Evolutionary conservation across 2,797 vertebrate genomes (phyloP).

Genomic region (Orestias chungarensis): DNA sequence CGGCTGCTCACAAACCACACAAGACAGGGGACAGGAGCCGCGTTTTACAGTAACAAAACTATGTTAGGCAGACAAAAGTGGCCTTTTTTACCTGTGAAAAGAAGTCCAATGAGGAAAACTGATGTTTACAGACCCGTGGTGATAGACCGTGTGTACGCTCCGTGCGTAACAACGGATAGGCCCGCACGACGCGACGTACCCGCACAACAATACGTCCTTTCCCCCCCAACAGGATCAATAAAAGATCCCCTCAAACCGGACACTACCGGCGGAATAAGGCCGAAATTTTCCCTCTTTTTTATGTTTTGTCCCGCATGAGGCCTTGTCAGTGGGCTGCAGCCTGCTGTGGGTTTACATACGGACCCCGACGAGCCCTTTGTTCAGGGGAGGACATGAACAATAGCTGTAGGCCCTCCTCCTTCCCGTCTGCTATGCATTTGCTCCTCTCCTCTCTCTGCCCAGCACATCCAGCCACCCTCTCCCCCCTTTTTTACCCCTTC

Average conservation of each 20-base stretch:
- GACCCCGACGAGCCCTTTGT: constrained; percentile 84
- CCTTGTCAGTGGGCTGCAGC: constrained; percentile 77
- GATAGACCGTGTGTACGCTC: constrained; percentile 72
- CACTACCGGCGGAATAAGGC: constrained; percentile 39
- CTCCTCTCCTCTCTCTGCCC: constrained; percentile 76
- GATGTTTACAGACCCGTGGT: constrained; percentile 79
- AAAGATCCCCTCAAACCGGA: constrained; percentile 49
- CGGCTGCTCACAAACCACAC: background rate
- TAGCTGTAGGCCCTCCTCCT: constrained; percentile 83
- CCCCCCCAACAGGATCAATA: constrained; percentile 58
- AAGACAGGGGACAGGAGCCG: too few relatives aligned
- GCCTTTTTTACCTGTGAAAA: constrained; percentile 73
- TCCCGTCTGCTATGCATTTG: constrained; percentile 76
- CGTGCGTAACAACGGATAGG: constrained; percentile 79
- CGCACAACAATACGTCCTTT: constrained; percentile 73
- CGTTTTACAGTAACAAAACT: background rate
- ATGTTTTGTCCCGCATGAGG: constrained; percentile 78
- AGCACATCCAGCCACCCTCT: constrained; percentile 71
- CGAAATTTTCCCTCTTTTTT: constrained; percentile 62
- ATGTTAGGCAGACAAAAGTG: constrained; percentile 21
- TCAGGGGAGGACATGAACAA: constrained; percentile 85
- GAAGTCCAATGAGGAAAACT: constrained; percentile 70
- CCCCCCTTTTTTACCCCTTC: constrained; percentile 26
- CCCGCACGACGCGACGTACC: constrained; percentile 73
- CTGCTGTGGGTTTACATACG: constrained; percentile 79